phyloP scores from a whole-genome alignment of 2,888 invertebrate genomes.

The Alviniconcha strummeri region DNA sequence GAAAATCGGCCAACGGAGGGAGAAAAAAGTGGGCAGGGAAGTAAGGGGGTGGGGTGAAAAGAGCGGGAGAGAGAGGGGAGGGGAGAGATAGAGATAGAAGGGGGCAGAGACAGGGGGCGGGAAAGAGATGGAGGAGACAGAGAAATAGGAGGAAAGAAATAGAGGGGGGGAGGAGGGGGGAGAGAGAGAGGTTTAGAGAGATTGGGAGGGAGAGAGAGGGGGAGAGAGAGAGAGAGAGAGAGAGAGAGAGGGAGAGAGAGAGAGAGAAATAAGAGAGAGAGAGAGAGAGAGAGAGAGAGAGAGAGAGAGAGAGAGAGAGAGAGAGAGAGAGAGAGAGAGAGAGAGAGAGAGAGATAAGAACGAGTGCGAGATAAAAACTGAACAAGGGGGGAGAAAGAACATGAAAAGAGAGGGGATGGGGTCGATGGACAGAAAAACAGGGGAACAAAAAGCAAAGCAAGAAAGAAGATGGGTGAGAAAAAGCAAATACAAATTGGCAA shows the following conservation, averaged over 20 bases:
- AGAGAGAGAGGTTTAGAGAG: background rate
- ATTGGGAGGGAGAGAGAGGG: background rate
- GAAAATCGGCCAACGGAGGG: background rate
- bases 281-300: background rate
- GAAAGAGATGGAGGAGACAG: background rate
- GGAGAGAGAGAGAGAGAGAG: background rate
- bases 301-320: background rate
- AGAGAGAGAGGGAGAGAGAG: background rate
- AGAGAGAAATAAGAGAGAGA: background rate
- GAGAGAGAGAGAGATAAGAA: background rate
- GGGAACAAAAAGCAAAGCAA: background rate
- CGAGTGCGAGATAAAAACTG: background rate
- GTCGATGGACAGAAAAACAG: background rate
- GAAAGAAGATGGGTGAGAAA: background rate
- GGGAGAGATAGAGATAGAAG: background rate
- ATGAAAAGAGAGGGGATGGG: background rate
- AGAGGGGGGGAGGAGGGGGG: background rate
- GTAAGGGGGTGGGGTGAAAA: background rate
- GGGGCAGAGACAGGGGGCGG: background rate
- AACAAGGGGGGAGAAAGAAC: background rate
- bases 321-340: background rate
- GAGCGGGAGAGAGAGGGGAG: background rate
- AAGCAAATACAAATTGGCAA: background rate
- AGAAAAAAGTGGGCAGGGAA: background rate
- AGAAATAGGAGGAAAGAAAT: background rate